phyloP scores from a whole-genome alignment of 2,113 vertebrate genomes.

The Zosterops lateralis region DNA sequence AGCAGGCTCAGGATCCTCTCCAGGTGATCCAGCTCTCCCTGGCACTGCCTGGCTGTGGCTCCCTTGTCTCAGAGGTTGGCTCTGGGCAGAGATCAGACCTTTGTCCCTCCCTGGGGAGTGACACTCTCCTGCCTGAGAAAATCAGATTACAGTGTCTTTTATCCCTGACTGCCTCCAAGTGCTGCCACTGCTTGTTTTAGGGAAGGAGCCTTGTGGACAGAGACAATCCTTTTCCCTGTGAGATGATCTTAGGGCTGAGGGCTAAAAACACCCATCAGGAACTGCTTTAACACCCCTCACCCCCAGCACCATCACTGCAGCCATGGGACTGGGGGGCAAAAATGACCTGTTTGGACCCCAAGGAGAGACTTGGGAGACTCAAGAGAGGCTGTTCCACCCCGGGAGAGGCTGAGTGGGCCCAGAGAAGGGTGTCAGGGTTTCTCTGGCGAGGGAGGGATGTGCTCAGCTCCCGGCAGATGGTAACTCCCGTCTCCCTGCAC shows the following conservation, averaged over 20 bases:
- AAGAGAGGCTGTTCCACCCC: neutral
- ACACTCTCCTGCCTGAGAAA: neutral
- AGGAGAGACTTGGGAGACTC: neutral
- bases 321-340: fast-evolving
- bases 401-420: neutral
- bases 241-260: neutral
- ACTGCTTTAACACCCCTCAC: neutral
- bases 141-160: neutral
- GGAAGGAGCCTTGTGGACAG: neutral
- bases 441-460: neutral
- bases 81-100: neutral
- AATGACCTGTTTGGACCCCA: fast-evolving
- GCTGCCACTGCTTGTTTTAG: neutral
- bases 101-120: neutral
- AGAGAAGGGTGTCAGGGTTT: neutral
- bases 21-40: neutral
- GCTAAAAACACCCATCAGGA: neutral
- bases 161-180: neutral
- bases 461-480: conserved; percentile 45
- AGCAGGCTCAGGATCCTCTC: fast-evolving
- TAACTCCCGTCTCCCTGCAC: neutral
- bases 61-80: neutral
- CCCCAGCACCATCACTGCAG: neutral
- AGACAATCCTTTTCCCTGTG: neutral
- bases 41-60: neutral